Evolutionary conservation across 2,888 invertebrate species (phyloP).

Genomic region (Lordiphosa andalusiaca): DNA sequence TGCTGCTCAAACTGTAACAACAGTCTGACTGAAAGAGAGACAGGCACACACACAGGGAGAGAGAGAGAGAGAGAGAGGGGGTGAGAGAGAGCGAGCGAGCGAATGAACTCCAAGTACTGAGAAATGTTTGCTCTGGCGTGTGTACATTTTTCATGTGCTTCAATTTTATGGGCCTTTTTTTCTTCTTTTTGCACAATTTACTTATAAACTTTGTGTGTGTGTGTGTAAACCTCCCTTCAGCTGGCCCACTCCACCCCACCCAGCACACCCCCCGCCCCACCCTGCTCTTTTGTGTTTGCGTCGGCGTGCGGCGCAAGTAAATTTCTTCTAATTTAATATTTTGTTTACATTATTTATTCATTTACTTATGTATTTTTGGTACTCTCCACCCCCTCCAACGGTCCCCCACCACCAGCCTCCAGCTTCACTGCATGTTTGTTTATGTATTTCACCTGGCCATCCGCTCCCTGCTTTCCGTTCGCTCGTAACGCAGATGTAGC

Average conservation of each 20-base stretch:
- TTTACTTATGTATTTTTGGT: constrained; percentile 63
- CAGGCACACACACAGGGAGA: no score
- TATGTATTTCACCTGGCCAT: constrained; percentile 5
- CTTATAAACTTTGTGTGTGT: constrained; percentile 35
- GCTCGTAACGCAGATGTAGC: constrained; percentile 1
- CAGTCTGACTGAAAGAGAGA: no score
- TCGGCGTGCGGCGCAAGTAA: constrained; percentile 65
- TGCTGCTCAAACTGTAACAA: no score
- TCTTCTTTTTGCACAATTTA: constrained; percentile 45
- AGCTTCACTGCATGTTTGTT: not conserved
- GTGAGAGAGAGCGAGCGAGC: no score
- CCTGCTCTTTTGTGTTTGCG: constrained; percentile 38
- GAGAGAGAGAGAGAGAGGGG: no score
- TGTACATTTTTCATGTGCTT: constrained; percentile 49
- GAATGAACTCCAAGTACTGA: not conserved
- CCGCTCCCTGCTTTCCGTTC: not conserved
- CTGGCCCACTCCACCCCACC: not conserved
- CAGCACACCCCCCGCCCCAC: not conserved
- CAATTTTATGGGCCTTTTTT: constrained; percentile 47
- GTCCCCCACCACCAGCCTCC: not conserved
- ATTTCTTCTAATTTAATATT: constrained; percentile 73
- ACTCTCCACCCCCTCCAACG: constrained; percentile 18
- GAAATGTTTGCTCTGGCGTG: constrained; percentile 35
- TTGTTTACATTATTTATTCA: constrained; percentile 73
- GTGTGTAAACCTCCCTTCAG: constrained; percentile 3